Percentiles rank a stretch among this genome's conserved stretches.
These are phyloP conservation scores for Stenichneumon culpator DNA, from an alignment of 2,888 invertebrate genomes.

Conservation along the genomic window DNA sequence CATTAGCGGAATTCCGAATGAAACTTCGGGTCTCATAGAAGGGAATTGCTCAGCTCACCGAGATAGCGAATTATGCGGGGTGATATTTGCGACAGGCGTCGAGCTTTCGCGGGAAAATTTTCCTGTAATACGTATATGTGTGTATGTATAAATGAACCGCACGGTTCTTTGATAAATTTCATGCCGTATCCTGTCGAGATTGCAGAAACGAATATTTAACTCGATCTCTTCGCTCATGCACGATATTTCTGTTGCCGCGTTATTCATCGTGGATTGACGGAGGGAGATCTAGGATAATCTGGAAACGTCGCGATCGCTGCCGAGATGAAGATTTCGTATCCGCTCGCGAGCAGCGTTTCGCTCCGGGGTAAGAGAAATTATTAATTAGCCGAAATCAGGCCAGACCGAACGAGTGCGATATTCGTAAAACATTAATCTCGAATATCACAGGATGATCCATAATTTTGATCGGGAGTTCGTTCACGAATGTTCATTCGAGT, in stretches of 20 bases:
- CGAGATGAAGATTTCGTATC: background rate
- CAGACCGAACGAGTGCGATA: constrained; percentile 16
- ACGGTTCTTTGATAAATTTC: background rate
- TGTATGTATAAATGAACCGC: too few species aligned
- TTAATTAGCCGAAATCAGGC: constrained; percentile 59
- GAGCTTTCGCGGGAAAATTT: background rate
- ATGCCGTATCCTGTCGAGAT: background rate
- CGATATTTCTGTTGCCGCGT: background rate
- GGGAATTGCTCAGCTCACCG: constrained; percentile 19
- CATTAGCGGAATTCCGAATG: constrained; percentile 47
- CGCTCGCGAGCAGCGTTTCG: background rate
- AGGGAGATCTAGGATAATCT: background rate
- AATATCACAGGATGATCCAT: constrained; percentile 40
- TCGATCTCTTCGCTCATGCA: background rate
- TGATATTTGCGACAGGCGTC: background rate
- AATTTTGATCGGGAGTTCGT: constrained; percentile 50
- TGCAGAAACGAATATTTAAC: background rate
- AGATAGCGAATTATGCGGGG: background rate
- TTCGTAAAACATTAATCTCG: constrained; percentile 48
- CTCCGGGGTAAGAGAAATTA: constrained; percentile 31
- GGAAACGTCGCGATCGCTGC: background rate
- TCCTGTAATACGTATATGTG: background rate
- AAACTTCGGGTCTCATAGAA: constrained; percentile 41
- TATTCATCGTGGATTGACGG: background rate
- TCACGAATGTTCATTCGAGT: constrained; percentile 4